Evolutionary conservation across 2,888 invertebrate genomes (phyloP).

Genomic region (Xiphydria camelus): DNA sequence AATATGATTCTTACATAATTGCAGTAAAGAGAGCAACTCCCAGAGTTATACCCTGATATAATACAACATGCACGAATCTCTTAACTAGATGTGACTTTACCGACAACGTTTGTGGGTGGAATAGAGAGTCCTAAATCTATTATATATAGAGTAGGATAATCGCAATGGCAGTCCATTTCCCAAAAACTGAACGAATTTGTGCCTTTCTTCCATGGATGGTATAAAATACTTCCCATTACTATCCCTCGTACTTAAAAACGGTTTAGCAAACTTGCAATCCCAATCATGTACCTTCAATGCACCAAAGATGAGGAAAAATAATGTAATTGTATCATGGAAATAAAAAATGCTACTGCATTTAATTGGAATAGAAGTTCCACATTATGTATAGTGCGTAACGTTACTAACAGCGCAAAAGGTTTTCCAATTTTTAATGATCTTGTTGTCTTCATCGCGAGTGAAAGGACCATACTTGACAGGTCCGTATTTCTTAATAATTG

Average conservation of each 20-base stretch:
- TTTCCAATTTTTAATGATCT: slow-evolving; percentile 43
- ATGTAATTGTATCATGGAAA: too few species aligned
- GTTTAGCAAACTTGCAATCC: slow-evolving; percentile 30
- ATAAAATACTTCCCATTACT: slow-evolving; percentile 22
- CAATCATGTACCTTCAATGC: slow-evolving; percentile 46
- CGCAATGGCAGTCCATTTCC: slow-evolving; percentile 44
- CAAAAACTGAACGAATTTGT: slow-evolving; percentile 43
- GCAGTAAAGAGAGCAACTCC: slow-evolving; percentile 9
- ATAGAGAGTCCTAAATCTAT: slow-evolving; percentile 36
- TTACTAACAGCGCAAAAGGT: slow-evolving; percentile 42
- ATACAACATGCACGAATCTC: too few species aligned
- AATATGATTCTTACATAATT: not conserved
- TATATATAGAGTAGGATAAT: slow-evolving; percentile 35
- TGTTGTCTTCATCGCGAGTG: slow-evolving; percentile 33
- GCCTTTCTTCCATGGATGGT: slow-evolving; percentile 21
- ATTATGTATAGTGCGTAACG: slow-evolving; percentile 4
- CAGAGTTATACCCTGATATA: slow-evolving; percentile 2
- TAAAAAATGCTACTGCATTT: slow-evolving; percentile 5
- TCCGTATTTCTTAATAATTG: slow-evolving; percentile 29
- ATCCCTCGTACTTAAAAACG: slow-evolving; percentile 33
- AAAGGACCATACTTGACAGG: slow-evolving; percentile 34
- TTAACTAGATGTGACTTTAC: too few species aligned
- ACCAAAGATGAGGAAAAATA: too few species aligned
- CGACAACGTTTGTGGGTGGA: slow-evolving; percentile 7
- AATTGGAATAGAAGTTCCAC: slow-evolving; percentile 10